A percentile compares a stretch with the other conserved stretches of the same genome.
These are phyloP conservation scores for Smutsia temminckii DNA, from an alignment of 2,797 vertebrate genomes.

Conservation along the genomic window DNA sequence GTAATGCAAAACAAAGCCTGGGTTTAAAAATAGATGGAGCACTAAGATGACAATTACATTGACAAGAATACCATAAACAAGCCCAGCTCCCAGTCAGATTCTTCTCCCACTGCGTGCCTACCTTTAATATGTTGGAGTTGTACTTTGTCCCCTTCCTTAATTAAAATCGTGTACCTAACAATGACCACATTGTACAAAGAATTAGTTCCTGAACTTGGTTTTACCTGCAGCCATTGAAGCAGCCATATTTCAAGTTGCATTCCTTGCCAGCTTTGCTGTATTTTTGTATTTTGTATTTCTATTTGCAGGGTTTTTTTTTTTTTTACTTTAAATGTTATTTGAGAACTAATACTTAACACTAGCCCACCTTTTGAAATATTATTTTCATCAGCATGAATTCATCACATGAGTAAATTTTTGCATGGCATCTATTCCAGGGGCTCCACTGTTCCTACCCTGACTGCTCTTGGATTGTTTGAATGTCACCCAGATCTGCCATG, in stretches of 20 bases:
- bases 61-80: constrained; percentile 35
- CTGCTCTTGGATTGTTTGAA: not conserved
- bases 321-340: not conserved
- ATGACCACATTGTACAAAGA: constrained; percentile 13
- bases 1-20: constrained; percentile 36
- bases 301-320: not conserved
- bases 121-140: not conserved
- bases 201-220: constrained; percentile 38
- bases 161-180: constrained; percentile 46
- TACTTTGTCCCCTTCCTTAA: constrained; percentile 17
- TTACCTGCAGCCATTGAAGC: not conserved
- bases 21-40: constrained; percentile 54
- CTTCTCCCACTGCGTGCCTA: not conserved
- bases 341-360: not conserved
- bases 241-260: not conserved
- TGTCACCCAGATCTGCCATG: not conserved
- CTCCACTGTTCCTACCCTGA: not conserved
- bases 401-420: not conserved
- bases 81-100: not conserved
- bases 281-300: constrained; percentile 41
- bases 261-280: constrained; percentile 12
- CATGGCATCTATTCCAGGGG: not conserved
- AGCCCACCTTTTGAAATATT: not conserved
- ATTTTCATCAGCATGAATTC: not conserved
- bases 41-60: constrained; percentile 37